Percentiles rank a stretch among this genome's conserved stretches.
Conservation (phyloP, 1,140 invertebrate genomes). For the Brachystomella parvula region DNA sequence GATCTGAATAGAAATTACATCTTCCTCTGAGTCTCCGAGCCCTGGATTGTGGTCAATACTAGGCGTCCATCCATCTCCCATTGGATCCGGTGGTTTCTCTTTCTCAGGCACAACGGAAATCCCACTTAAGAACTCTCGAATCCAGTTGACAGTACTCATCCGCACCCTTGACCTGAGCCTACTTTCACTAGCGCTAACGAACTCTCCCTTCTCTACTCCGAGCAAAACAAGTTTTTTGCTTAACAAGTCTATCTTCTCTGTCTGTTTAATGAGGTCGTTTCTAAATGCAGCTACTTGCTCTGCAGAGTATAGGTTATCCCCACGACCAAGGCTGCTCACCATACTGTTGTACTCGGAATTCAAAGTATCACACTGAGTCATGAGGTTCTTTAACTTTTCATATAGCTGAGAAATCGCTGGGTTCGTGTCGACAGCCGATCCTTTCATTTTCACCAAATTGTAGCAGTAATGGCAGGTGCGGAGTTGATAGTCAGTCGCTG, state of each 20-base stretch:
- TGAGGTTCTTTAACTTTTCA: conserved; percentile 10
- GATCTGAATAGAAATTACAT: conserved; percentile 5
- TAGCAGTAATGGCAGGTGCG: conserved; percentile 2
- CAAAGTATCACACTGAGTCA: neutral
- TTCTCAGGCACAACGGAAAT: neutral
- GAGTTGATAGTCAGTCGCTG: neutral
- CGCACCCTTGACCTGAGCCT: neutral
- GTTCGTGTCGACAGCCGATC: neutral
- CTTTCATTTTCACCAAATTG: conserved; percentile 2
- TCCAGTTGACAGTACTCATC: conserved; percentile 11
- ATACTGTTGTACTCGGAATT: conserved; percentile 10
- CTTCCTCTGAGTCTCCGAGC: neutral
- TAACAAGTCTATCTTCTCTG: conserved; percentile 11
- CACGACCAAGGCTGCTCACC: neutral
- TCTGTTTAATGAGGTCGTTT: conserved; percentile 11
- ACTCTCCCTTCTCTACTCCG: neutral
- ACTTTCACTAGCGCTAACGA: neutral
- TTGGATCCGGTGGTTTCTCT: neutral
- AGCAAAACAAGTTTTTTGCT: conserved; percentile 4
- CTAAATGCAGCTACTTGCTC: neutral
- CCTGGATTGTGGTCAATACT: neutral
- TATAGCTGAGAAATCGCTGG: conserved; percentile 7
- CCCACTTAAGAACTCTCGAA: conserved; percentile 11
- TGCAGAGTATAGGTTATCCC: conserved; percentile 7
- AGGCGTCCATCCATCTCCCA: conserved; percentile 8